A percentile compares a stretch with the other conserved stretches of the same genome.
phyloP scores from a whole-genome alignment of 2,888 invertebrate genomes.

The Eutolmus rufibarbis region DNA sequence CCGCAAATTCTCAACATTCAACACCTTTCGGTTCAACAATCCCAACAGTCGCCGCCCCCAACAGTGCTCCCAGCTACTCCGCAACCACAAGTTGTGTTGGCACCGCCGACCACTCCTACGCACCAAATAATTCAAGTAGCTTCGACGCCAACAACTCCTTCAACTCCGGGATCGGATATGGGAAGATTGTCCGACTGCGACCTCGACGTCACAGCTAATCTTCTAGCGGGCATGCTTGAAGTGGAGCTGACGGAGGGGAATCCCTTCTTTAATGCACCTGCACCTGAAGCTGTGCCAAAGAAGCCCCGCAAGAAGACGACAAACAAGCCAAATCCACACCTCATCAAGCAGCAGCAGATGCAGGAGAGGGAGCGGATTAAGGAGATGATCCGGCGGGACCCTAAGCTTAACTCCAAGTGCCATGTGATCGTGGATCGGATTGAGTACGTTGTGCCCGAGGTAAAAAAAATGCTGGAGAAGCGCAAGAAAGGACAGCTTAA shows the following conservation, averaged over 20 bases:
- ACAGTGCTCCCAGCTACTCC: background rate
- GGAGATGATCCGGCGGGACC: slow-evolving; percentile 55
- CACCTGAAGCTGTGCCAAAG: slow-evolving; percentile 48
- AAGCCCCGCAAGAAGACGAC: slow-evolving; percentile 61
- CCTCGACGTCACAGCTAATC: slow-evolving; percentile 53
- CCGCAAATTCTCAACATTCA: background rate
- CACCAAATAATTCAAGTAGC: background rate
- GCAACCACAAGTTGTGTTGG: background rate
- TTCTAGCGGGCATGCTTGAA: slow-evolving; percentile 59
- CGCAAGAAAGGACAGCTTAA: background rate
- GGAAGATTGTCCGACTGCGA: slow-evolving; percentile 48
- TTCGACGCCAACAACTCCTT: background rate
- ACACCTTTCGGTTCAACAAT: background rate
- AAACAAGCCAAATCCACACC: slow-evolving; percentile 59
- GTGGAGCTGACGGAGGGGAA: slow-evolving; percentile 56
- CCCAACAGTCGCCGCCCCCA: background rate
- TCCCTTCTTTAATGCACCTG: background rate
- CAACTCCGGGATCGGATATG: slow-evolving; percentile 1
- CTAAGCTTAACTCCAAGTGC: slow-evolving; percentile 58
- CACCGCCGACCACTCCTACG: background rate
- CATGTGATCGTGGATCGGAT: slow-evolving; percentile 54
- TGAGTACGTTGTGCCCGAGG: slow-evolving; percentile 56
- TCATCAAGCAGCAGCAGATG: slow-evolving; percentile 56
- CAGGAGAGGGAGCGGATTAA: slow-evolving; percentile 57
- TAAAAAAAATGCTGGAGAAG: background rate